Percentiles rank a stretch among this genome's conserved stretches.
Conservation (phyloP, 2,888 invertebrate species). For the Chalcis sispes region DNA sequence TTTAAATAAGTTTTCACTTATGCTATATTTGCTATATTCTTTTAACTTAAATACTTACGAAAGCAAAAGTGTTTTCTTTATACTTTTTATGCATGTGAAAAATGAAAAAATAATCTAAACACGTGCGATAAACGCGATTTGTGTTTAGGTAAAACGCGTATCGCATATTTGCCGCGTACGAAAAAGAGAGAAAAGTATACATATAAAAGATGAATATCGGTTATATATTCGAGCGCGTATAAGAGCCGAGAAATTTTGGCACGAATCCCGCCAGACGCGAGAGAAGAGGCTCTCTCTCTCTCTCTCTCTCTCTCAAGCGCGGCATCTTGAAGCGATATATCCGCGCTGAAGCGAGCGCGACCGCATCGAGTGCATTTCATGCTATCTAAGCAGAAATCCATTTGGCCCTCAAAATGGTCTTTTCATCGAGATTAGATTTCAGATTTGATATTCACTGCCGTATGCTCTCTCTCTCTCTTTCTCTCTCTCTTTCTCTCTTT, state of each 20-base stretch:
- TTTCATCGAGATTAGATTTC: slow-evolving; percentile 56
- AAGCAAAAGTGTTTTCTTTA: too few relatives aligned
- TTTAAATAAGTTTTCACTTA: too few relatives aligned
- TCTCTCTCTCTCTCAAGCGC: too few relatives aligned
- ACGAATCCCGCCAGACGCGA: slow-evolving; percentile 19
- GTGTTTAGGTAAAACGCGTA: slow-evolving; percentile 20
- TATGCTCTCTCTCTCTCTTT: neutral
- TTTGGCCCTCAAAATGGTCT: slow-evolving; percentile 45
- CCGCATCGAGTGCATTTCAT: slow-evolving; percentile 41
- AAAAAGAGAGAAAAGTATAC: too few relatives aligned
- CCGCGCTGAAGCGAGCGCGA: too few relatives aligned
- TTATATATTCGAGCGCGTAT: neutral
- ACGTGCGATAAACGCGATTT: slow-evolving; percentile 39
- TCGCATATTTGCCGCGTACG: too few relatives aligned
- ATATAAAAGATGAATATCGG: too few relatives aligned
- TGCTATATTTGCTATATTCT: too few relatives aligned
- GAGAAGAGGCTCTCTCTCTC: neutral
- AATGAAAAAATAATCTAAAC: too few relatives aligned
- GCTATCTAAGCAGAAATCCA: slow-evolving; percentile 56
- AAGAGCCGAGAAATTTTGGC: slow-evolving; percentile 43
- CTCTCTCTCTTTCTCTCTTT: neutral
- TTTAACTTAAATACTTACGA: too few relatives aligned
- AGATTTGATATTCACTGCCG: slow-evolving; percentile 46
- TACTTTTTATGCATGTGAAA: too few relatives aligned
- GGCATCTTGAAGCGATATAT: too few relatives aligned